These are phyloP conservation scores for Congeria kusceri DNA, from an alignment of 2,888 invertebrate species.

Conservation along the genomic window DNA sequence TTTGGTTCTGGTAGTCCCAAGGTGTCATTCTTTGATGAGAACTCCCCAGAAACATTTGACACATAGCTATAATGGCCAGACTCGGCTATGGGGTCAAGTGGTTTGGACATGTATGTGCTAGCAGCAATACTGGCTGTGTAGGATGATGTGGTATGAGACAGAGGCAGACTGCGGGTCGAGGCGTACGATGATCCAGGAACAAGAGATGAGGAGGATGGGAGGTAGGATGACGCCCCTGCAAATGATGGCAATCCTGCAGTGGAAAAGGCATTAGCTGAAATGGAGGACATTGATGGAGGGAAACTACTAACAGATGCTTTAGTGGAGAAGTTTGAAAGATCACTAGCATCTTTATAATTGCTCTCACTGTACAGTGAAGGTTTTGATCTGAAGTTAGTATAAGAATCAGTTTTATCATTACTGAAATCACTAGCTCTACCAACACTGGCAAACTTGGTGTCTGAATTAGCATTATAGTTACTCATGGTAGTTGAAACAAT, in stretches of 20 bases:
- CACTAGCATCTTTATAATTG: conserved; percentile 54
- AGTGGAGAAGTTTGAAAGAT: conserved; percentile 58
- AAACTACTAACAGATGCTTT: conserved; percentile 48
- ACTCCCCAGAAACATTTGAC: conserved; percentile 72
- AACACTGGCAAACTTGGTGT: conserved; percentile 25
- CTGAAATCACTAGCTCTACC: conserved; percentile 29
- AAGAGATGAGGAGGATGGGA: conserved; percentile 49
- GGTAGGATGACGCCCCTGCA: conserved; percentile 52
- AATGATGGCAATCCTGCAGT: conserved; percentile 49
- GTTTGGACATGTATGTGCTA: conserved; percentile 51
- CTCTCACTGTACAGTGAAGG: conserved; percentile 44
- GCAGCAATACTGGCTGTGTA: conserved; percentile 52
- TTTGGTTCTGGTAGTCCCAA: conserved; percentile 76
- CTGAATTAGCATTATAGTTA: conserved; percentile 1
- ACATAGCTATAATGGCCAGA: conserved; percentile 75
- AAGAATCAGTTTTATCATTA: conserved; percentile 22
- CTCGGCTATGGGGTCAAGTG: conserved; percentile 64
- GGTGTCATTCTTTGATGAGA: conserved; percentile 67
- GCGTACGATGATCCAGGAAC: conserved; percentile 47
- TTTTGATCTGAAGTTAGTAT: too few species aligned
- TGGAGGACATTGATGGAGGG: conserved; percentile 25
- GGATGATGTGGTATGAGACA: conserved; percentile 53
- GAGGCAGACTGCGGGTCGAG: conserved; percentile 62
- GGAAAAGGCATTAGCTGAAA: conserved; percentile 36
- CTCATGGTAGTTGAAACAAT: conserved; percentile 3